phyloP scores from a whole-genome alignment of 2,888 invertebrate species.

The Cartodere bifasciata region DNA sequence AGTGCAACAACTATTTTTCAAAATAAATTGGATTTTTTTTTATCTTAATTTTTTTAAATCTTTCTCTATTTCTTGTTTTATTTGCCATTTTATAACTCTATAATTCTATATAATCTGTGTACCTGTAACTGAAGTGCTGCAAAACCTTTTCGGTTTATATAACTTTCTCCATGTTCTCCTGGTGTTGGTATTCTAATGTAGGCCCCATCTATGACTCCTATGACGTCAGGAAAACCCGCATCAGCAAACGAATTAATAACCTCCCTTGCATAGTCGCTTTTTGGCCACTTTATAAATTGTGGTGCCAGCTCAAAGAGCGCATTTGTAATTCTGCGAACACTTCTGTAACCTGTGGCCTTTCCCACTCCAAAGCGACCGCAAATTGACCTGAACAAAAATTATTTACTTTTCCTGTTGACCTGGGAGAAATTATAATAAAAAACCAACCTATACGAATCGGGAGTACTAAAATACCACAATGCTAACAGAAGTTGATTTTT shows the following conservation, averaged over 20 bases:
- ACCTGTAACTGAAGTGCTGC: background rate
- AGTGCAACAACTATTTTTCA: too few relatives aligned
- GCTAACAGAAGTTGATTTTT: too few relatives aligned
- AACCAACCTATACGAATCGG: too few relatives aligned
- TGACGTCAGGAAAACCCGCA: background rate
- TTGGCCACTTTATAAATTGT: background rate
- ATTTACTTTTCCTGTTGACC: too few relatives aligned
- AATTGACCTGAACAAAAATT: background rate
- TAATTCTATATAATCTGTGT: background rate
- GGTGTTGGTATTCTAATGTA: background rate
- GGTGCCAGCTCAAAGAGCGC: background rate
- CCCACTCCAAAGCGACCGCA: background rate
- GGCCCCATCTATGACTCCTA: constrained; percentile 2
- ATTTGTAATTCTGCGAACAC: background rate
- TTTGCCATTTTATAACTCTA: too few relatives aligned
- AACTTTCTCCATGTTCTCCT: background rate
- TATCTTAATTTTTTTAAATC: too few relatives aligned
- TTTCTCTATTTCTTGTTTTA: too few relatives aligned
- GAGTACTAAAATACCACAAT: too few relatives aligned
- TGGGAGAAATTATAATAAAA: too few relatives aligned
- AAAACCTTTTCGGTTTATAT: constrained; percentile 2
- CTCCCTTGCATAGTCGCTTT: background rate
- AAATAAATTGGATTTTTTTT: too few relatives aligned
- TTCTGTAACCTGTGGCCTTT: background rate
- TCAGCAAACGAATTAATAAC: background rate